phyloP scores from a whole-genome alignment of 2,888 invertebrate species.

The Eupeodes latifasciatus region DNA sequence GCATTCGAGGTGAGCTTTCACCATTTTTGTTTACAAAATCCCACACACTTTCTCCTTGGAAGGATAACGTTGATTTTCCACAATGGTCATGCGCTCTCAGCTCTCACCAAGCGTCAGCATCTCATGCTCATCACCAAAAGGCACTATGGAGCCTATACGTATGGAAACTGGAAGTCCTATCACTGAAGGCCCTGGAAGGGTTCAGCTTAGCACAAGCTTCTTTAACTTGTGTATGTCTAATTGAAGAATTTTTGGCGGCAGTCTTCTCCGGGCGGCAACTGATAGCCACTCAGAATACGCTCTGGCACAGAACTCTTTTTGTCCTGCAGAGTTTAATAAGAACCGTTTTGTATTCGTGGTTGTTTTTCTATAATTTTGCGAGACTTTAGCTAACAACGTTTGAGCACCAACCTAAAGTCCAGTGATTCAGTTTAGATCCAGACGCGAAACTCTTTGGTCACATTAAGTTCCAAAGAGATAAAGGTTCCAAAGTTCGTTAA shows the following conservation, averaged over 20 bases:
- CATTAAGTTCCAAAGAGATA: constrained; percentile 49
- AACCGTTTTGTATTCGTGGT: constrained; percentile 34
- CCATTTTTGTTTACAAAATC: constrained; percentile 45
- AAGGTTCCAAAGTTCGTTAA: constrained; percentile 32
- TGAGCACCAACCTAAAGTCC: constrained; percentile 47
- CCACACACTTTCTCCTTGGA: constrained; percentile 38
- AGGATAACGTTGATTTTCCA: constrained; percentile 54
- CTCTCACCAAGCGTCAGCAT: neutral
- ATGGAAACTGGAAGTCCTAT: constrained; percentile 49
- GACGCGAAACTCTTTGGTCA: constrained; percentile 74
- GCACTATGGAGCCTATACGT: neutral
- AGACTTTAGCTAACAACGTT: constrained; percentile 26
- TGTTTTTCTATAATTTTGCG: constrained; percentile 7
- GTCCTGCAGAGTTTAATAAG: constrained; percentile 17
- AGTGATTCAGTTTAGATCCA: constrained; percentile 66
- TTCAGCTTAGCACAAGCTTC: constrained; percentile 25
- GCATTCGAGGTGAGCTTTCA: constrained; percentile 42
- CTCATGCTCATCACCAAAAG: neutral
- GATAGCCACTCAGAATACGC: constrained; percentile 67
- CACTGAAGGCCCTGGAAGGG: neutral
- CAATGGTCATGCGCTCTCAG: constrained; percentile 52
- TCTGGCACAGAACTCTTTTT: constrained; percentile 33
- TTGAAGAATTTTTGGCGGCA: constrained; percentile 72
- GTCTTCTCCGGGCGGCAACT: constrained; percentile 66
- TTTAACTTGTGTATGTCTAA: constrained; percentile 39